Conservation (phyloP, 2,888 invertebrate genomes). For the Tanytarsus gracilentus region DNA sequence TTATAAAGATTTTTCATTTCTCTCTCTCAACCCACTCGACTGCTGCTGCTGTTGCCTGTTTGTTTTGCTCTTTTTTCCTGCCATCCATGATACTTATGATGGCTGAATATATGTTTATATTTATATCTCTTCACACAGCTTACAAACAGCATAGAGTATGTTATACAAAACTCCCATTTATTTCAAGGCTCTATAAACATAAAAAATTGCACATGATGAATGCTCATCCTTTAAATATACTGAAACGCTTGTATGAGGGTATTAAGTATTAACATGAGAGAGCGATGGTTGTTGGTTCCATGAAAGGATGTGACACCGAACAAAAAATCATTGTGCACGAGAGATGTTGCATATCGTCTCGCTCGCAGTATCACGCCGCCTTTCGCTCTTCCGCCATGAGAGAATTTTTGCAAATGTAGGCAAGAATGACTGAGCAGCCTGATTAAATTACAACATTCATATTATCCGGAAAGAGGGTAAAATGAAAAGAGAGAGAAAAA, state of each 20-base stretch:
- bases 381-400: neutral
- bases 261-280: neutral
- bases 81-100: neutral
- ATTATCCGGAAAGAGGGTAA: conserved; percentile 7
- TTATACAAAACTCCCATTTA: neutral
- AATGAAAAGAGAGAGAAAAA: neutral
- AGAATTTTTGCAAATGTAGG: neutral
- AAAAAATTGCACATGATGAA: conserved; percentile 20
- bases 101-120: neutral
- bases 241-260: neutral
- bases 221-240: conserved; percentile 10
- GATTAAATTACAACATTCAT: conserved; percentile 21
- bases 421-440: conserved; percentile 2
- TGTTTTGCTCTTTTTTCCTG: neutral
- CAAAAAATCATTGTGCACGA: conserved; percentile 4
- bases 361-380: no score
- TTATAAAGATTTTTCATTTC: conserved; percentile 12
- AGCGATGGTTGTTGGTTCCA: neutral
- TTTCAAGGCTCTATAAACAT: neutral
- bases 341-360: no score
- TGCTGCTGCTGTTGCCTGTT: conserved; percentile 4
- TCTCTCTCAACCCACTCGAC: neutral
- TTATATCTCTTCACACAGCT: neutral
- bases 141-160: neutral
- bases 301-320: conserved; percentile 2